Base-by-base conservation (phyloP, 2,888 invertebrate species). In the Rhodophaea formosa region DNA sequence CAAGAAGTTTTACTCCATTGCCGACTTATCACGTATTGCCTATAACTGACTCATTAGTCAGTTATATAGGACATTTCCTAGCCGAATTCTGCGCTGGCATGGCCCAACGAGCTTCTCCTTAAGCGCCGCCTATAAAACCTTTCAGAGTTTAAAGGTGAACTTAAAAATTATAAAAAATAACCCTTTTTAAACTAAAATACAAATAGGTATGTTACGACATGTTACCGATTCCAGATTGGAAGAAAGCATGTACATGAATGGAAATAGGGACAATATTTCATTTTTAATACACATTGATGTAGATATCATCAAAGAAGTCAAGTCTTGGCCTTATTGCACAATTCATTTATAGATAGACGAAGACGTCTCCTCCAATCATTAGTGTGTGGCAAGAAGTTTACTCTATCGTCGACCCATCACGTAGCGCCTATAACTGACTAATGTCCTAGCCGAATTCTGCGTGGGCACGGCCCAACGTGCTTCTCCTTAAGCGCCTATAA, bases 401-500 rank as follows among this genome's bases (percentile, higher is more conserved):
- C 10, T 23, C n/a, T 12, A 39, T 12, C 0, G n/a, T n/a, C 12
- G 23, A 52, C 16, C 51, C 29, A 53, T 43, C 53, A 53, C 53
- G 53, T 53, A 7, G 14, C 53, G 14, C 29, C 53, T 29, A 53
- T 53, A 43, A 53, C 23, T 23, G 23, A 23, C n/a, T 12, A 16
- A 52, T 39, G 7, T 12, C 5, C 35, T 42, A n/a, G 23, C 17
- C 42, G 16, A 42, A 53, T 42, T 42, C 17, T 8, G 17, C 17
- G 7, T 42, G 12, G 8, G 23, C 14, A 42, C 23, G 39, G 42
- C 14, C 16, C 35, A 53, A 53, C 52, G 42, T 53, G 42, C 17
- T 53, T 42, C 52, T n/a, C 52, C 52, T 53, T 53, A 53, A 53
- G 17, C 16, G 17, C n/a, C 23, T 17, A 39, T 42, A 53, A 47